Conservation (phyloP, 92 coral and sea anemone genomes). For the Meandrina meandrites region DNA sequence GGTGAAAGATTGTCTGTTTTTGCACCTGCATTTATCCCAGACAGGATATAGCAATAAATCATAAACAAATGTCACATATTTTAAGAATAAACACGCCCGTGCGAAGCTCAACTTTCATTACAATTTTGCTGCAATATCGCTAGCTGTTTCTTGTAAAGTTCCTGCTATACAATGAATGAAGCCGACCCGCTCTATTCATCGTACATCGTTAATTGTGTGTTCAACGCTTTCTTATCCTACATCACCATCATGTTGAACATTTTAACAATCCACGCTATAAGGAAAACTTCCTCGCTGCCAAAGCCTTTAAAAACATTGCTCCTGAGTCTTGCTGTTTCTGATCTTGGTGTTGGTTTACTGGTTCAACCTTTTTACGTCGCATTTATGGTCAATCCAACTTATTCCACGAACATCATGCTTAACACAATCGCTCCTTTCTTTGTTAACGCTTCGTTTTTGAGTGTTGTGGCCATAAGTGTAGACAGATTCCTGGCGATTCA, state of each 20-base stretch:
- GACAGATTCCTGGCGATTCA: not conserved
- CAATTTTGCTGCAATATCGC: not conserved
- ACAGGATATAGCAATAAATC: too few relatives aligned
- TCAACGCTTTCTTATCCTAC: not conserved
- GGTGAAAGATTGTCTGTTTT: too few relatives aligned
- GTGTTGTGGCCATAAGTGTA: not conserved
- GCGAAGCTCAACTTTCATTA: not conserved
- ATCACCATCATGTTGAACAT: not conserved
- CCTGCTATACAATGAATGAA: not conserved
- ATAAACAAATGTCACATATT: too few relatives aligned
- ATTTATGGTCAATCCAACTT: not conserved
- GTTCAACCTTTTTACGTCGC: not conserved
- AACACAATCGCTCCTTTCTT: not conserved
- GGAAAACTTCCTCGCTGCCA: not conserved
- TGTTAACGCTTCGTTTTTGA: not conserved
- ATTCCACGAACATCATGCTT: not conserved
- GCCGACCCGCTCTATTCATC: not conserved
- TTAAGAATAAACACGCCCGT: too few relatives aligned
- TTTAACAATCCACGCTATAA: not conserved
- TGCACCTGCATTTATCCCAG: too few relatives aligned
- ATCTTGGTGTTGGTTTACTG: constrained; percentile 11
- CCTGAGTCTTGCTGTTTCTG: constrained; percentile 16
- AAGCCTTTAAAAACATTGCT: not conserved
- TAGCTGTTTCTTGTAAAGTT: not conserved
- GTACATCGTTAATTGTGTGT: not conserved